Conservation (phyloP, 35 echinoderm and acorn worm genomes). For the Diadema setosum region DNA sequence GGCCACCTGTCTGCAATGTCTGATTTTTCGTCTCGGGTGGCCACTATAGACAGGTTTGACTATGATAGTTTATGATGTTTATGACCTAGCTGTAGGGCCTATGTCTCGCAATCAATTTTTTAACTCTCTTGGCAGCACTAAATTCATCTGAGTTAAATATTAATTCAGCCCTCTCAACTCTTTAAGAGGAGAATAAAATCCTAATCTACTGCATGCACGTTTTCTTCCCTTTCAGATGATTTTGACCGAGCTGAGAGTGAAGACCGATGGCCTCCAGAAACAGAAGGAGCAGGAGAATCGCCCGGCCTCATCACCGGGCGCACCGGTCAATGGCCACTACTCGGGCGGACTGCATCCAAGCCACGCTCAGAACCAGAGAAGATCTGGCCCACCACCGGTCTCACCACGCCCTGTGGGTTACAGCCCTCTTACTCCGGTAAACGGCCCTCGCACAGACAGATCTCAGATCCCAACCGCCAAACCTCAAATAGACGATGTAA, state of each 20-base stretch:
- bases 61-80: too few species aligned
- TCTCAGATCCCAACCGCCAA: slow-evolving; percentile 54
- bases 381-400: slow-evolving; percentile 39
- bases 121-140: too few species aligned
- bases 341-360: not conserved
- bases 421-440: not conserved
- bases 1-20: too few species aligned
- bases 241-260: slow-evolving; percentile 33
- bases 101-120: too few species aligned
- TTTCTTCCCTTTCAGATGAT: slow-evolving; percentile 27
- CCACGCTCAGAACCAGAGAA: slow-evolving; percentile 3
- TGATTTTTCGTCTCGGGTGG: too few species aligned
- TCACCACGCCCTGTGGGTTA: slow-evolving; percentile 31
- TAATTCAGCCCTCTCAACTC: too few species aligned
- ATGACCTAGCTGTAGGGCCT: too few species aligned
- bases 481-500: slow-evolving; percentile 69
- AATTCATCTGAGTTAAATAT: too few species aligned
- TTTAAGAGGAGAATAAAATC: too few species aligned
- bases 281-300: slow-evolving; percentile 15
- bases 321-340: not conserved
- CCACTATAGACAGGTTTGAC: too few species aligned
- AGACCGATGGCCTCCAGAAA: slow-evolving; percentile 42
- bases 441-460: slow-evolving; percentile 8
- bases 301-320: not conserved
- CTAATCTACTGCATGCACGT: too few species aligned